These are phyloP conservation scores for Tenthredo distinguenda DNA, from an alignment of 2,888 invertebrate genomes.

Conservation along the genomic window DNA sequence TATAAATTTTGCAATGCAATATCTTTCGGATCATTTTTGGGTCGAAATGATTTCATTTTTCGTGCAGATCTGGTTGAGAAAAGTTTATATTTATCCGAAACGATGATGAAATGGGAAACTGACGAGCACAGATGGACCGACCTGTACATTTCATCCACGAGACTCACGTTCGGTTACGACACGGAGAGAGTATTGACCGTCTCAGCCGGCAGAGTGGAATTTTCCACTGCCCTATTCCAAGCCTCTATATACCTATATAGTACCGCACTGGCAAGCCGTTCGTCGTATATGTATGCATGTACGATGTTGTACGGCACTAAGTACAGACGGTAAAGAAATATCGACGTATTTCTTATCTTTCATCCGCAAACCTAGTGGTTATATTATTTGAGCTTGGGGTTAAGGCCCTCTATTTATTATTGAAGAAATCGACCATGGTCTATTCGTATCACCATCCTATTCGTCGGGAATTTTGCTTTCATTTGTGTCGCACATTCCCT, in stretches of 20 bases:
- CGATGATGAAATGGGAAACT: not conserved
- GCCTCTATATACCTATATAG: slow-evolving; percentile 63
- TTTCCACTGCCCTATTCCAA: slow-evolving; percentile 77
- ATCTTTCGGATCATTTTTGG: not conserved
- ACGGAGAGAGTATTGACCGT: slow-evolving; percentile 76
- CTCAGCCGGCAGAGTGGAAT: slow-evolving; percentile 75
- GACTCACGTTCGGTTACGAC: slow-evolving; percentile 53
- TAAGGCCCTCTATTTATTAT: slow-evolving; percentile 16
- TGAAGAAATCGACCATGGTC: not conserved
- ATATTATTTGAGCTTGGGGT: not conserved
- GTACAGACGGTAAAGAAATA: slow-evolving; percentile 18
- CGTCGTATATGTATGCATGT: not conserved
- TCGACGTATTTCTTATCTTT: not conserved
- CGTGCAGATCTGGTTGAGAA: not conserved
- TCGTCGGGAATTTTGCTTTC: not conserved
- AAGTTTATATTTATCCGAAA: not conserved
- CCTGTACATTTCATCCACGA: slow-evolving; percentile 51
- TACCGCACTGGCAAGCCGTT: slow-evolving; percentile 32
- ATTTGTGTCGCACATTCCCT: not conserved
- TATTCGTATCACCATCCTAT: not conserved
- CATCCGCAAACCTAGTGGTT: not conserved
- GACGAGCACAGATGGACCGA: slow-evolving; percentile 27
- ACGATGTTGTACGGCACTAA: not conserved
- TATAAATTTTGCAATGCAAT: not conserved
- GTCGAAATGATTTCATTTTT: not conserved